A percentile compares a stretch with the other conserved stretches of the same genome.
These are phyloP conservation scores for Globodera rostochiensis DNA, from an alignment of 1,140 invertebrate species.

Conservation along the genomic window DNA sequence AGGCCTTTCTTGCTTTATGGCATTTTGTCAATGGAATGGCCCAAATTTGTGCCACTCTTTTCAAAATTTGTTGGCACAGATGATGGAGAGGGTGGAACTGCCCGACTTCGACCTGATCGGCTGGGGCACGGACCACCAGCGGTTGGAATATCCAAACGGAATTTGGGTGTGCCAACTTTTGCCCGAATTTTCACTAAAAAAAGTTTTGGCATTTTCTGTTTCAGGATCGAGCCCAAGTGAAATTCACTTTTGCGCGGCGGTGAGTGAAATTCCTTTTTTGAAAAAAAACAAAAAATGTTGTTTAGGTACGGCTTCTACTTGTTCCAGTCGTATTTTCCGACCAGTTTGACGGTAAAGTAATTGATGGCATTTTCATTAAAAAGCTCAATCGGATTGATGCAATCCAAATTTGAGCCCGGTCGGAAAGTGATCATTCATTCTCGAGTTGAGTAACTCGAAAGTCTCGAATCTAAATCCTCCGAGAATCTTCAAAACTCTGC, in stretches of 20 bases:
- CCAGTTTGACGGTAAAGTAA: slow-evolving; percentile 50
- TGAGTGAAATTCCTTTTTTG: not conserved
- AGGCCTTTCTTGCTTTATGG: not conserved
- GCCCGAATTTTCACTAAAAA: slow-evolving; percentile 12
- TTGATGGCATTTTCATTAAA: slow-evolving; percentile 4
- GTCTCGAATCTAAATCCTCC: no score
- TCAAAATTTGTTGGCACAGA: slow-evolving; percentile 13
- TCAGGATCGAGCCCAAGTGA: slow-evolving; percentile 50
- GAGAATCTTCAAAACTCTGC: no score
- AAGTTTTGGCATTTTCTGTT: not conserved
- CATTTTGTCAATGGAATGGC: no score
- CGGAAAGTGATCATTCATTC: no score
- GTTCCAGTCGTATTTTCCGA: slow-evolving; percentile 65
- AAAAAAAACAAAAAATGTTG: not conserved
- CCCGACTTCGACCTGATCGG: slow-evolving; percentile 65
- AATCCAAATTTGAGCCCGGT: no score
- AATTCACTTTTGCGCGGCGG: slow-evolving; percentile 65
- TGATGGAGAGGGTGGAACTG: slow-evolving; percentile 66
- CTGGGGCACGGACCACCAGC: slow-evolving; percentile 62
- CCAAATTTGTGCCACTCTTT: no score
- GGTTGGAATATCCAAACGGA: slow-evolving; percentile 63
- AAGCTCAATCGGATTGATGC: not conserved
- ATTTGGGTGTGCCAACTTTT: slow-evolving; percentile 49
- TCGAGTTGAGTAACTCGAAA: no score
- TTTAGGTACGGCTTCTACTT: slow-evolving; percentile 62